phyloP scores from a whole-genome alignment of 1,140 invertebrate species.

The Plodia interpunctella region DNA sequence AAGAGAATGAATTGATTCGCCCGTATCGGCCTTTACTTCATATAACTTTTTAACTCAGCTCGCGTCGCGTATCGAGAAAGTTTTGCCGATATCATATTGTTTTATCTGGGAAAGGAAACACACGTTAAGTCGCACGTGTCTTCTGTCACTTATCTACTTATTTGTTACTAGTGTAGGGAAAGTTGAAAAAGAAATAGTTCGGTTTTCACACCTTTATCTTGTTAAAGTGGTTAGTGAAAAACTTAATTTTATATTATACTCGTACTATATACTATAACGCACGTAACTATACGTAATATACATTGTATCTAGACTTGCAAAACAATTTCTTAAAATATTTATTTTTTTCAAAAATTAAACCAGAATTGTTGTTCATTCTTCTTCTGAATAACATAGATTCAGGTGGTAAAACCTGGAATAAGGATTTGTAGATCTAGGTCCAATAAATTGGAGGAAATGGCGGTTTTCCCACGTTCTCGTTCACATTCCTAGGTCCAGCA shows the following conservation, averaged over 20 bases:
- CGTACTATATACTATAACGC: no score
- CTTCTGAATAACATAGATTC: no score
- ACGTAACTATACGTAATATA: no score
- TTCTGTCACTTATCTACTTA: background rate
- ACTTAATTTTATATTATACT: no score
- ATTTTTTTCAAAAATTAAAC: no score
- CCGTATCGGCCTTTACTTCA: background rate
- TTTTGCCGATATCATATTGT: slow-evolving; percentile 4
- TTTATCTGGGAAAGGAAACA: background rate
- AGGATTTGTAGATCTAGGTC: background rate
- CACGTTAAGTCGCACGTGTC: background rate
- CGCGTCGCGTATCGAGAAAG: background rate
- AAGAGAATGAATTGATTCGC: no score
- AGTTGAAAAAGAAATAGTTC: background rate
- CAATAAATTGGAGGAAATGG: background rate
- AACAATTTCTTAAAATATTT: no score
- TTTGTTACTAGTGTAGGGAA: background rate
- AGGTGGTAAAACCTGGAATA: no score
- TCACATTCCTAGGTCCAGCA: background rate
- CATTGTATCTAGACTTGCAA: no score
- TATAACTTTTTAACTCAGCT: background rate
- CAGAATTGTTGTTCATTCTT: no score
- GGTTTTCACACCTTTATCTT: background rate
- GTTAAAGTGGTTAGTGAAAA: background rate
- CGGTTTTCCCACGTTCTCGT: background rate